Conservation (phyloP, 2,113 vertebrate genomes). For the Lamprologus callipterus region DNA sequence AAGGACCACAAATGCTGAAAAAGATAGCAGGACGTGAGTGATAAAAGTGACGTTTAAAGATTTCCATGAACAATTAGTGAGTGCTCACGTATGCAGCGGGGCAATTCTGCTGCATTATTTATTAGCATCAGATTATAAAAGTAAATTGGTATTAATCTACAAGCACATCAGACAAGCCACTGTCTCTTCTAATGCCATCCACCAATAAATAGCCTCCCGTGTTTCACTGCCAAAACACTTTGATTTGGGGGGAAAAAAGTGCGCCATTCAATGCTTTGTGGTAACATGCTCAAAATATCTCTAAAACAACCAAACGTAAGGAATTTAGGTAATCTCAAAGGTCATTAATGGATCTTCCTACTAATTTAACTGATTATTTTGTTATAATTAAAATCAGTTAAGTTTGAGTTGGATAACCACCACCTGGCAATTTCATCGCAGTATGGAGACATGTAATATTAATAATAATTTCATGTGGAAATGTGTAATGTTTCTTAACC, state of each 20-base stretch:
- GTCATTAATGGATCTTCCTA: not conserved
- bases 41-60: not conserved
- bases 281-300: not conserved
- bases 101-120: not conserved
- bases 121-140: not conserved
- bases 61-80: not conserved
- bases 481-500: not conserved
- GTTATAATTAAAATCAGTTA: not conserved
- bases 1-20: not conserved
- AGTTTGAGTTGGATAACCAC: not conserved
- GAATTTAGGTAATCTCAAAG: not conserved
- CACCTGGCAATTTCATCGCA: not conserved
- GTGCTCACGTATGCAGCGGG: not conserved
- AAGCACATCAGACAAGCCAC: not conserved
- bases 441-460: not conserved
- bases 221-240: not conserved
- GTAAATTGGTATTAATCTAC: not conserved
- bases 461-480: not conserved
- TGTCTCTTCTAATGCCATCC: not conserved
- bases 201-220: not conserved
- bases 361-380: not conserved
- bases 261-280: too few relatives aligned
- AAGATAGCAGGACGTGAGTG: not conserved
- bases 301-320: not conserved
- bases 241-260: accelerated